Conservation (phyloP, 2,888 invertebrate species). For the Dermolepida albohirtum region DNA sequence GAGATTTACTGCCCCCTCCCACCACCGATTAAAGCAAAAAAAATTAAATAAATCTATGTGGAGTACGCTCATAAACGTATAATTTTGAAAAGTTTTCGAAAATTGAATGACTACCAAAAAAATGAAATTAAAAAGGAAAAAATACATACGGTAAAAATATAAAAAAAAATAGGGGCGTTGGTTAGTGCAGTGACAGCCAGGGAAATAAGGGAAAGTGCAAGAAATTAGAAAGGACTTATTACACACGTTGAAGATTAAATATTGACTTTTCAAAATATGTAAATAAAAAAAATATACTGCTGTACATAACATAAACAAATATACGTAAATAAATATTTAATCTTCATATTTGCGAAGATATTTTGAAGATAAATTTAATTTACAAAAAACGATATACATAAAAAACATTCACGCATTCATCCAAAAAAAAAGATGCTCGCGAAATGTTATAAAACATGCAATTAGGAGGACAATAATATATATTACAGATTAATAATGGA, state of each 20-base stretch:
- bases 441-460: not conserved
- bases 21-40: slow-evolving; percentile 30
- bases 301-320: not conserved
- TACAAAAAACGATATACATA: not conserved
- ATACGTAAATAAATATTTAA: slow-evolving; percentile 11
- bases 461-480: not conserved
- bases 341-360: slow-evolving; percentile 1
- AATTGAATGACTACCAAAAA: slow-evolving; percentile 35
- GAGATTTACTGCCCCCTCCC: slow-evolving; percentile 31
- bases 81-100: slow-evolving; percentile 1
- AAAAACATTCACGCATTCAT: slow-evolving; percentile 19
- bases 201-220: slow-evolving; percentile 23
- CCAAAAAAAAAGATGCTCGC: slow-evolving; percentile 15
- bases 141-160: slow-evolving; percentile 1
- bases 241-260: slow-evolving; percentile 13
- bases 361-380: too few relatives aligned
- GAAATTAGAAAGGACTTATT: slow-evolving; percentile 17
- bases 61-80: not conserved
- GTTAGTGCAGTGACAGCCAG: slow-evolving; percentile 27
- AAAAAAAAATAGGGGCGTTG: slow-evolving; percentile 11
- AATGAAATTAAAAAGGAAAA: not conserved
- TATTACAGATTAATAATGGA: not conserved
- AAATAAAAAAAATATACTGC: not conserved
- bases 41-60: not conserved
- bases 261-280: not conserved